Base-by-base conservation (phyloP, 2,888 invertebrate species). In the Myathropa florea region DNA sequence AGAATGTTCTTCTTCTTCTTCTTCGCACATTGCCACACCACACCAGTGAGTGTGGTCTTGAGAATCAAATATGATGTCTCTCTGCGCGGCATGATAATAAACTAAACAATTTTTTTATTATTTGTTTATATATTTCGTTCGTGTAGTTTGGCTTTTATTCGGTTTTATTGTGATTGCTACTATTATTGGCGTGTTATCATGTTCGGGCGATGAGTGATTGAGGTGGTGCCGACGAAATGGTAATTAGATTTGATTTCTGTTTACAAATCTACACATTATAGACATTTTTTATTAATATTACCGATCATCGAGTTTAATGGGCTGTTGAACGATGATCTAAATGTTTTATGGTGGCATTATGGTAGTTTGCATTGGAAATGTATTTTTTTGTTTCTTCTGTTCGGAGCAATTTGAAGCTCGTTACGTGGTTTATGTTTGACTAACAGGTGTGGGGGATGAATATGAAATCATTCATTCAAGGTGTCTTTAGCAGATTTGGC, bases 171-270 rank as follows among this genome's bases (percentile, higher is more conserved):
- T 68, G 67, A 81, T 81, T 73, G 67, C 68, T 64, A 61, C 61
- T 60, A 63, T 73, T 68, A 75, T 73, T 68, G 80, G 39, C 80
- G 67, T 68, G 68, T 81, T 64, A 81, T 81, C 68, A 64, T 63
- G 57, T 73, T 67, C 67, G 73, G 61, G 67, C 36, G 80, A 75
- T 75, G 80, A 81, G 57, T 73, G 73, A 80, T 73, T 80, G 67
- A 57, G 80, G 67, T 61, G 53, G 63, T 60, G 79, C 65, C 80
- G 60, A 60, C 67, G 53, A 80, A 80, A 80, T 80, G 80, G 72
- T 80, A 67, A 80, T 80, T 80, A 73, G 80, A 60, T 67, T 67
- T 61, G 60, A 80, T 72, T 59, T 61, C 33, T 80, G 72, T 80
- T 73, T 64, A 80, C 61, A 80, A 72, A 65, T 80, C 61, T 73